Conservation (phyloP, 1,140 invertebrate genomes). For the Drosophila setifemur region DNA sequence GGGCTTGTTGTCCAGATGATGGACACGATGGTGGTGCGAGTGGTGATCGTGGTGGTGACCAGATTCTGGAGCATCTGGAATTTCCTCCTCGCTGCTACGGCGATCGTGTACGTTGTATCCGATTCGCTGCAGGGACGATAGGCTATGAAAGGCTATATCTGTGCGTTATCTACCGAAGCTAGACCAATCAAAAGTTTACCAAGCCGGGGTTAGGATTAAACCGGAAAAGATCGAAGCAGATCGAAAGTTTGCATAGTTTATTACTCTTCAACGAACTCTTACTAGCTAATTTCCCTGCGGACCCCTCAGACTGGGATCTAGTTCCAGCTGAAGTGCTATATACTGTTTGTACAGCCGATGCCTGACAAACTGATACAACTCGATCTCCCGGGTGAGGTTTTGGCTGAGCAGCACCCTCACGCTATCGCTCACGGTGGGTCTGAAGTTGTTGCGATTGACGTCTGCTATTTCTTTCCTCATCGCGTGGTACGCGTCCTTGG, state of each 20-base stretch:
- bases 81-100: constrained; percentile 17
- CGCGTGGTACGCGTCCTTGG: constrained; percentile 83
- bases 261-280: constrained; percentile 34
- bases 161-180: constrained; percentile 20
- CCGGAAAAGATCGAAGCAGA: constrained; percentile 36
- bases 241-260: constrained; percentile 47
- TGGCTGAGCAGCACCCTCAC: constrained; percentile 90
- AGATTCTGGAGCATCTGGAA: not conserved
- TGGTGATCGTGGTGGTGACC: constrained; percentile 28
- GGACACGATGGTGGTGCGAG: constrained; percentile 35
- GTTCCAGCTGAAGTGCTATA: constrained; percentile 84
- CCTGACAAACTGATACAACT: constrained; percentile 95
- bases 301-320: constrained; percentile 53
- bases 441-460: constrained; percentile 89
- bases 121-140: constrained; percentile 37
- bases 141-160: constrained; percentile 15
- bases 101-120: constrained; percentile 52
- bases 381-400: constrained; percentile 94
- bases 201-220: constrained; percentile 23
- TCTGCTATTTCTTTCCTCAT: constrained; percentile 87
- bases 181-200: constrained; percentile 11
- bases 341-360: constrained; percentile 92
- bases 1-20: constrained; percentile 27
- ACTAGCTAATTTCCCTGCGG: constrained; percentile 10
- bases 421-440: constrained; percentile 90